Percentiles rank a stretch among this genome's conserved stretches.
Evolutionary conservation across 2,888 invertebrate genomes (phyloP).

Genomic region (Machimus atricapillus): DNA sequence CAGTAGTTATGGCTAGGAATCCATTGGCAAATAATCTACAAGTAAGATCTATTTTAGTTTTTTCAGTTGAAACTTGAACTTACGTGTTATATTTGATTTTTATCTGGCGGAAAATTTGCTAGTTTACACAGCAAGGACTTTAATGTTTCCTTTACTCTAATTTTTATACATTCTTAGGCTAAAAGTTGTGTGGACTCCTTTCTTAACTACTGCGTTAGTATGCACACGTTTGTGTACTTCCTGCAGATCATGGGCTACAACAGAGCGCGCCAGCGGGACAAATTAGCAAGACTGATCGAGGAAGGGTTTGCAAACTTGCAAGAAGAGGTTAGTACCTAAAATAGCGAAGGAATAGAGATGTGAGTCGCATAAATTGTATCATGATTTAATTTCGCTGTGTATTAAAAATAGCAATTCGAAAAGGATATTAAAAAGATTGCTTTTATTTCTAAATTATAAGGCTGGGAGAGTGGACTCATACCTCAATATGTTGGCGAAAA

Average conservation of each 20-base stretch:
- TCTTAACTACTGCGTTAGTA: conserved; percentile 75
- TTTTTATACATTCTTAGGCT: conserved; percentile 64
- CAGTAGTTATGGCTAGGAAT: conserved; percentile 80
- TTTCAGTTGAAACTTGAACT: too few species aligned
- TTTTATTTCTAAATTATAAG: conserved; percentile 59
- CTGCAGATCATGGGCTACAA: conserved; percentile 94
- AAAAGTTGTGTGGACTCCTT: conserved; percentile 90
- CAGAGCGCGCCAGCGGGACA: conserved; percentile 93
- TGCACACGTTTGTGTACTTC: conserved; percentile 84
- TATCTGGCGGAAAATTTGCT: too few species aligned
- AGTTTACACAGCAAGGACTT: too few species aligned
- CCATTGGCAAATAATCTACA: conserved; percentile 63
- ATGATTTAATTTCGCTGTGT: too few species aligned
- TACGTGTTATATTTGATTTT: too few species aligned
- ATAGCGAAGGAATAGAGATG: not conserved
- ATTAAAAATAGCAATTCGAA: not conserved
- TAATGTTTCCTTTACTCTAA: not conserved
- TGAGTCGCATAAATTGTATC: not conserved
- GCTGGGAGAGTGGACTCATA: conserved; percentile 90
- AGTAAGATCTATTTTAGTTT: not conserved
- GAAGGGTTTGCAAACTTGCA: conserved; percentile 87
- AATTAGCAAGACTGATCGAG: conserved; percentile 85
- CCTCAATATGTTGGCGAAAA: conserved; percentile 70
- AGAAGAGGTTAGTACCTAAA: conserved; percentile 74
- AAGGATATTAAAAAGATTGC: not conserved